These are phyloP conservation scores for Scomber colias DNA, from an alignment of 2,113 vertebrate genomes.

Conservation along the genomic window DNA sequence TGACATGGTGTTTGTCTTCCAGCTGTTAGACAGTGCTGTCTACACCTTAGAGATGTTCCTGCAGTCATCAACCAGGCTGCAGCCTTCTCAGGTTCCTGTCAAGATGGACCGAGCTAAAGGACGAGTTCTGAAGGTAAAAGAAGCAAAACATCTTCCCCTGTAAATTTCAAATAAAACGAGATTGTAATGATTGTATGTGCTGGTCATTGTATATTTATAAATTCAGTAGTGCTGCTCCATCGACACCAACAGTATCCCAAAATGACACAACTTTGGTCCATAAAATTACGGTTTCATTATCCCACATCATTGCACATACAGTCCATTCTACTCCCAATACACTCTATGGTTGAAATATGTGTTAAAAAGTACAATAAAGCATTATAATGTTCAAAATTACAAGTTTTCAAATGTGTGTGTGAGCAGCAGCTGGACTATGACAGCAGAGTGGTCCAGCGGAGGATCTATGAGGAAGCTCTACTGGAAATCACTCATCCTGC, in stretches of 20 bases:
- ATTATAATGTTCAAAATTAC: too few species aligned
- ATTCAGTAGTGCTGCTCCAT: too few species aligned
- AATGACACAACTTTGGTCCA: too few species aligned
- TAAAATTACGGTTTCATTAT: too few species aligned
- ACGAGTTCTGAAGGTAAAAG: conserved; percentile 73
- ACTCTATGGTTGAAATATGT: too few species aligned
- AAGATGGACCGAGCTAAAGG: conserved; percentile 65
- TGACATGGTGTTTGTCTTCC: background rate
- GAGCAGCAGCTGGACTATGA: conserved; percentile 77
- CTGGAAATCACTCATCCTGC: conserved; percentile 68
- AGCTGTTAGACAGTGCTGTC: conserved; percentile 71
- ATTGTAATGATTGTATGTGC: too few species aligned
- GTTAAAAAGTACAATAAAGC: too few species aligned
- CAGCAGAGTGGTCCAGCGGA: conserved; percentile 71
- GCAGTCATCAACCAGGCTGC: conserved; percentile 56
- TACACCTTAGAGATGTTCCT: conserved; percentile 70
- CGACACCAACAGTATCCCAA: too few species aligned
- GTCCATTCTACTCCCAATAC: too few species aligned
- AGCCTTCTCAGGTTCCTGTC: conserved; percentile 49
- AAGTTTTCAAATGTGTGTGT: conserved; percentile 30
- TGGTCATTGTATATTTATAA: too few species aligned
- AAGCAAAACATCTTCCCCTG: background rate
- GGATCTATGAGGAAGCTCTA: conserved; percentile 63
- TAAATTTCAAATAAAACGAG: too few species aligned
- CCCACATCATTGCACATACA: too few species aligned